phyloP scores from a whole-genome alignment of 2,888 invertebrate species.

The Catonia carolina region DNA sequence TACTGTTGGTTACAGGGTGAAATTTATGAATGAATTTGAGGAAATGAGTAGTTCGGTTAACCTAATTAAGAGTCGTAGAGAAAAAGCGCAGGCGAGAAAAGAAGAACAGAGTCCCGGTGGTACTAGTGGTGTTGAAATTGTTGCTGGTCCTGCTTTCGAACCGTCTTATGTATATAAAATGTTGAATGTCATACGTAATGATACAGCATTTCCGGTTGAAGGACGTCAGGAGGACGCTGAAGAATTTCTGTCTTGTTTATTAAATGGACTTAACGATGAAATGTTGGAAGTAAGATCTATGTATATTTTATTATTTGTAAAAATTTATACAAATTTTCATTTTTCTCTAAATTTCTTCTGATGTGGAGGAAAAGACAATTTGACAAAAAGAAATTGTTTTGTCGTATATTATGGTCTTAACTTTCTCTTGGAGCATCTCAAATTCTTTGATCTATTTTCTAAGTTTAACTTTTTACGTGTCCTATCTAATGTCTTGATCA shows the following conservation, averaged over 20 bases:
- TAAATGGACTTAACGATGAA: constrained; percentile 94
- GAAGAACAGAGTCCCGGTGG: constrained; percentile 18
- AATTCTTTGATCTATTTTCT: too few species aligned
- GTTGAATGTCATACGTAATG: constrained; percentile 66
- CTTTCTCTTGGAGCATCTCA: too few species aligned
- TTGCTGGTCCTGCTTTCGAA: constrained; percentile 77
- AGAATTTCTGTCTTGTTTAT: constrained; percentile 86
- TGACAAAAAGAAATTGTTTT: constrained; percentile 12
- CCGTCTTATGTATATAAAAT: constrained; percentile 82
- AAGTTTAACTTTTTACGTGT: too few species aligned
- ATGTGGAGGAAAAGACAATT: neutral
- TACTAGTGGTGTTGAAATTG: constrained; percentile 34
- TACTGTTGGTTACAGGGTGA: constrained; percentile 50
- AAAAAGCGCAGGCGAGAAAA: constrained; percentile 39
- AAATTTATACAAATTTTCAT: constrained; percentile 19
- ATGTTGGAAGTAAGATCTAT: constrained; percentile 61
- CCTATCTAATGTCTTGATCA: too few species aligned
- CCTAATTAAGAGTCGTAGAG: constrained; percentile 43
- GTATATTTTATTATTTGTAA: too few species aligned
- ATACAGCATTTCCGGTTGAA: constrained; percentile 65
- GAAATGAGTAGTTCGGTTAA: constrained; percentile 53
- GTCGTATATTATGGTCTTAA: too few species aligned
- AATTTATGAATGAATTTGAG: constrained; percentile 72
- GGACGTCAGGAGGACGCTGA: constrained; percentile 96
- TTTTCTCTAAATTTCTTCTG: too few species aligned